Conservation (phyloP, 2,113 vertebrate species). For the Triplophysa tibetana region DNA sequence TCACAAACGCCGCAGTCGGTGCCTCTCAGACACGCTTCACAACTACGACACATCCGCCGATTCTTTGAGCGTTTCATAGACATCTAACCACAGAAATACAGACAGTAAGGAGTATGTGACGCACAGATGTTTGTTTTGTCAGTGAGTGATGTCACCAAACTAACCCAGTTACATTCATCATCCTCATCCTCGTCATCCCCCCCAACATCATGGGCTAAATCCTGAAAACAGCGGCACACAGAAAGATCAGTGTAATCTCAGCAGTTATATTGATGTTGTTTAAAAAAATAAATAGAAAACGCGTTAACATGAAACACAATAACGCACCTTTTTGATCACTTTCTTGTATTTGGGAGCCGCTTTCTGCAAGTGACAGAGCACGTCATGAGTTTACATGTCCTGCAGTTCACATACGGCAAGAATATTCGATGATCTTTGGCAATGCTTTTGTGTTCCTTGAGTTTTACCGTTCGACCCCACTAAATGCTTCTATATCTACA, state of each 20-base stretch:
- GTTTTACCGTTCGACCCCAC: not conserved
- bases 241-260: not conserved
- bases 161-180: not conserved
- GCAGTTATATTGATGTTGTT: not conserved
- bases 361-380: constrained; percentile 5
- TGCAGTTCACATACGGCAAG: not conserved
- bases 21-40: constrained; percentile 71
- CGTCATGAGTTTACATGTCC: not conserved
- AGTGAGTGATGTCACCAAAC: not conserved
- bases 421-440: constrained; percentile 23
- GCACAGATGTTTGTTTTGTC: not conserved
- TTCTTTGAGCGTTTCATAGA: constrained; percentile 50
- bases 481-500: not conserved
- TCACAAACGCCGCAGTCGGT: constrained; percentile 76
- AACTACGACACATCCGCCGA: constrained; percentile 71
- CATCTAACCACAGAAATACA: not conserved
- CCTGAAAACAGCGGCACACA: not conserved
- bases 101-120: not conserved
- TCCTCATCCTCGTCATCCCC: constrained; percentile 5
- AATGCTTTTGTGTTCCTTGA: constrained; percentile 21
- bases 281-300: not conserved
- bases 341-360: not conserved
- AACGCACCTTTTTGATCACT: not conserved
- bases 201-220: constrained; percentile 18
- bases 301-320: not conserved